A percentile compares a stretch with the other conserved stretches of the same genome.
These are phyloP conservation scores for Murina feae DNA, from an alignment of 2,113 vertebrate species.

Conservation along the genomic window DNA sequence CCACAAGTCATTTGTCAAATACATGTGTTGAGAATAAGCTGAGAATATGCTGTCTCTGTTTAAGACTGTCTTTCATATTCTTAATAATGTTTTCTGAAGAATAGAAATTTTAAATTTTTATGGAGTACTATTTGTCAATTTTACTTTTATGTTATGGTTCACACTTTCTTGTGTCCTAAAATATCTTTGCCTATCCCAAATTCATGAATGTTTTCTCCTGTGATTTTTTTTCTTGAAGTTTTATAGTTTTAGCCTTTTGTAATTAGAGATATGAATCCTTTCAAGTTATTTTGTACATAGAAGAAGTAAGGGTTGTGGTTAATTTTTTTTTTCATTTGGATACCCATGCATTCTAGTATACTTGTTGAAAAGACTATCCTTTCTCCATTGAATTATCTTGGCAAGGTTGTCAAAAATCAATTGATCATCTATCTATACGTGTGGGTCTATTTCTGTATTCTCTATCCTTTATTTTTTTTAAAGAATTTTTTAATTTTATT, in stretches of 20 bases:
- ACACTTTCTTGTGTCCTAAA: background rate
- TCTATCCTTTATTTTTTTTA: background rate
- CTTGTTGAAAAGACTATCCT: background rate
- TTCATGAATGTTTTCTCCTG: background rate
- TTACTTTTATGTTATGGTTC: background rate
- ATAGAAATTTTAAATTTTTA: slow-evolving; percentile 31
- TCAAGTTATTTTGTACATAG: background rate
- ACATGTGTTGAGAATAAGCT: background rate
- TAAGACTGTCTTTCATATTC: slow-evolving; percentile 31
- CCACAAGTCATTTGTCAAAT: slow-evolving; percentile 1
- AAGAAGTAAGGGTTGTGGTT: background rate
- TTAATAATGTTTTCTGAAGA: background rate
- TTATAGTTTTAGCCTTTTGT: background rate
- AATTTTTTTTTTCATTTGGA: background rate
- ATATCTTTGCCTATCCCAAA: background rate
- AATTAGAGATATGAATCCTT: background rate
- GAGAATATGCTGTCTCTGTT: background rate
- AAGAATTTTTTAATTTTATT: background rate
- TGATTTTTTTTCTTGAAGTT: slow-evolving; percentile 1
- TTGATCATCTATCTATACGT: background rate
- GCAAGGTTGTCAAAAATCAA: background rate
- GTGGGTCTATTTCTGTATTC: background rate
- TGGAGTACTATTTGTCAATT: background rate
- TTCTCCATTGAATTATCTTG: background rate
- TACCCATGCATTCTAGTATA: background rate